Evolutionary conservation across 2,888 invertebrate species (phyloP), one percentile per base, ranked within the genome.

Genomic region (Aphodius granarius): DNA sequence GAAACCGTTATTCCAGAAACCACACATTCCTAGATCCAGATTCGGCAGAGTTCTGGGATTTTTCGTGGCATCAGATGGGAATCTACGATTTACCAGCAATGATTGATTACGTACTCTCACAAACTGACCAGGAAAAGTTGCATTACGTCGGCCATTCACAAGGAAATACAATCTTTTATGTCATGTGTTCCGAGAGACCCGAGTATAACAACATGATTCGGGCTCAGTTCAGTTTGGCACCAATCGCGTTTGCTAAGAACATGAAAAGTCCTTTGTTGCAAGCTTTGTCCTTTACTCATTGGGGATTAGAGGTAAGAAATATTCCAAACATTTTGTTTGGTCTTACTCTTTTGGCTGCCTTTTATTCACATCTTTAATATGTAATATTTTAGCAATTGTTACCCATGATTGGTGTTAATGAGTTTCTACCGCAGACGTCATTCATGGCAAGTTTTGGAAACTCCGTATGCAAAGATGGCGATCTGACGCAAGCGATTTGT

Each of bases 61-160:
- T 82, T 68, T 94, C 94, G 75, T 96, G 93, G 92, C 94, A 96
- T 83, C 92, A 95, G 83, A 94, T 96, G 85, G 94, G 93, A 0
- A 86, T 89, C 73, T 90, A 88, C 78, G 97, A 97, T 85, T 83
- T 96, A 62, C 94, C 96, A 0, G 90, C 93, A 0, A 93, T 92
- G 88, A 92, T 97, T 64, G 93, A 96, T 83, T 91, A 92, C 81
- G 88, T 91, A n/a, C 85, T 92, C 0, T 80, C 83, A 0, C 71
- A 79, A 1, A 93, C 94, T 0, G 89, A 89, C 0, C 87, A 89
- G 18, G 78, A 89, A 5, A 84, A 89, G 65, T 77, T 92, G 0
- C 88, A 88, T 77, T 92, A 91, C 83, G 82, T 91, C 9, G 92
- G 91, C 0, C 91, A 92, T 82, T 91, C 90, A 3, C 86, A 90